Evolutionary conservation across 2,797 vertebrate species (phyloP).

Genomic region (Australoheros facetus): DNA sequence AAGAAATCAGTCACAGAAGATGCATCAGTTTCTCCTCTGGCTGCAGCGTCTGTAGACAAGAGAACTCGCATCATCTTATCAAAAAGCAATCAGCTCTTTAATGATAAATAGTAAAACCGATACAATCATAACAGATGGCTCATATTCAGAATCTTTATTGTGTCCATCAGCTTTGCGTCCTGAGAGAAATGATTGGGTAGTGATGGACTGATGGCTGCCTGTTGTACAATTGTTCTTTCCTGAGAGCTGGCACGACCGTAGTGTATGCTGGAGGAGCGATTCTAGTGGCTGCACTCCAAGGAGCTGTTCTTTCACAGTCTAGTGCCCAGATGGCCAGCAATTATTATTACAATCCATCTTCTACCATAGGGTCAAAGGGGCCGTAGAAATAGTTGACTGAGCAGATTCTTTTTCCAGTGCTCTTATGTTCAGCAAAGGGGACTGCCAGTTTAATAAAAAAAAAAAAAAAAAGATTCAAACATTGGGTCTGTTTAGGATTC

Average conservation of each 20-base stretch:
- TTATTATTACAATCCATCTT: slow-evolving; percentile 77
- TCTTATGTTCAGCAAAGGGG: slow-evolving; percentile 29
- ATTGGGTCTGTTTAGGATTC: slow-evolving; percentile 25
- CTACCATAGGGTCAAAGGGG: slow-evolving; percentile 60
- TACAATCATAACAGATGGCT: slow-evolving; percentile 26
- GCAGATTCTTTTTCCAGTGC: slow-evolving; percentile 48
- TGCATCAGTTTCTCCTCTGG: not conserved
- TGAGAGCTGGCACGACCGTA: slow-evolving; percentile 42
- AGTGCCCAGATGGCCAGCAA: slow-evolving; percentile 74
- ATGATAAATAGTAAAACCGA: slow-evolving; percentile 24
- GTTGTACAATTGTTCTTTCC: slow-evolving; percentile 48
- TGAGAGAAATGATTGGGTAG: slow-evolving; percentile 9
- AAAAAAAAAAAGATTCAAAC: slow-evolving; percentile 27
- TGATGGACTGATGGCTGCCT: slow-evolving; percentile 38
- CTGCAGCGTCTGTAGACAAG: not conserved
- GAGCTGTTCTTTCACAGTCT: slow-evolving; percentile 74
- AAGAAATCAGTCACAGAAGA: not conserved
- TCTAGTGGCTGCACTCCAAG: slow-evolving; percentile 67
- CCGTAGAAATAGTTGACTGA: slow-evolving; percentile 47
- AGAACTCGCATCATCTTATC: not conserved
- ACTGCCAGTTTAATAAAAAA: slow-evolving; percentile 26
- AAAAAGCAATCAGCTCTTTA: slow-evolving; percentile 14
- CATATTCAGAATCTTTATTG: slow-evolving; percentile 19
- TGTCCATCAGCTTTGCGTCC: slow-evolving; percentile 21
- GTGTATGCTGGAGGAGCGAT: slow-evolving; percentile 50